Percentiles rank a stretch among this genome's conserved stretches.
phyloP scores from a whole-genome alignment of 2,888 invertebrate species.

The Sepioteuthis lessoniana region DNA sequence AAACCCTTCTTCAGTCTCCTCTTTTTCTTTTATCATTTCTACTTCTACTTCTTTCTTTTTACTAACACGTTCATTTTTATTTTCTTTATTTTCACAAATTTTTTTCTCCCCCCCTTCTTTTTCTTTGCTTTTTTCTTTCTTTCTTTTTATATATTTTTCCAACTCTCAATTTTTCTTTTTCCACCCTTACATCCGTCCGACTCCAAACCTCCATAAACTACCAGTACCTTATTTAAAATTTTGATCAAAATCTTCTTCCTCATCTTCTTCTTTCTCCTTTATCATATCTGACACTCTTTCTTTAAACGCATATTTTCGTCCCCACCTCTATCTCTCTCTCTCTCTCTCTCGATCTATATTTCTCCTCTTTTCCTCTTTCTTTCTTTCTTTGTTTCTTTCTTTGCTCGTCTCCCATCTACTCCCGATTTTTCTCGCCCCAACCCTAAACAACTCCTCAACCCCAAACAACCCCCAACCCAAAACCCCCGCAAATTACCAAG shows the following conservation, averaged over 20 bases:
- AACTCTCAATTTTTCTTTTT: neutral
- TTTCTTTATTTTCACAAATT: too few relatives aligned
- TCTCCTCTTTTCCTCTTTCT: too few relatives aligned
- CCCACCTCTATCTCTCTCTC: neutral
- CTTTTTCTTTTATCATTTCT: neutral
- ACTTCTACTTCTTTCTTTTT: too few relatives aligned
- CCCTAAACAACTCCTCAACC: neutral
- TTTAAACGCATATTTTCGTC: neutral
- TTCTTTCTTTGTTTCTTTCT: neutral
- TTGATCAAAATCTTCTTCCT: neutral
- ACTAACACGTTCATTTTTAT: too few relatives aligned
- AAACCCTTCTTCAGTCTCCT: neutral
- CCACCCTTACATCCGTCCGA: neutral
- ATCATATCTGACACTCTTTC: neutral
- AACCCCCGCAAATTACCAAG: neutral
- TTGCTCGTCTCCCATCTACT: neutral
- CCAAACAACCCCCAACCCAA: neutral
- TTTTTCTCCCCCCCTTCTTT: too few relatives aligned
- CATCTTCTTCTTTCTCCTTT: neutral
- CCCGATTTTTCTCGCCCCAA: neutral
- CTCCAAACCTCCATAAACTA: too few relatives aligned
- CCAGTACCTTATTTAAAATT: too few relatives aligned
- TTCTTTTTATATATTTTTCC: neutral
- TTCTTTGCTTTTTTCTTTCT: neutral
- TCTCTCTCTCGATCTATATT: neutral